phyloP scores from a whole-genome alignment of 2,113 vertebrate genomes.

The Cinclus cinclus region DNA sequence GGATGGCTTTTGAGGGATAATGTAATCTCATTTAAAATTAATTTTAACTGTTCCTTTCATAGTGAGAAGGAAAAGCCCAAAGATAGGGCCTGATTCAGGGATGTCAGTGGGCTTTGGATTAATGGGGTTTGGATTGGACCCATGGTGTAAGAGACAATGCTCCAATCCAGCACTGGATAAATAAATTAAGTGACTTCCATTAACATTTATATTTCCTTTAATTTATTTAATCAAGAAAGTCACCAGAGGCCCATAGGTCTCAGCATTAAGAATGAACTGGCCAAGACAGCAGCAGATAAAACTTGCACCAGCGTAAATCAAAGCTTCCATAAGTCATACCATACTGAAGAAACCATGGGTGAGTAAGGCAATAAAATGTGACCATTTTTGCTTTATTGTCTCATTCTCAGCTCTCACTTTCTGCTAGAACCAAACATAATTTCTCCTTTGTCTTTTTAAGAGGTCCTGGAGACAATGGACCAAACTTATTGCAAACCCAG shows the following conservation, averaged over 20 bases:
- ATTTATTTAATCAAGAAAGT: conserved; percentile 60
- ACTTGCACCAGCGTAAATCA: conserved; percentile 37
- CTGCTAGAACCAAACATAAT: not conserved
- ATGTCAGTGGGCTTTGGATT: not conserved
- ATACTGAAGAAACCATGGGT: not conserved
- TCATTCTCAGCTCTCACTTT: not conserved
- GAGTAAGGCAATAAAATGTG: conserved; percentile 26
- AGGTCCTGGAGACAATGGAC: not conserved
- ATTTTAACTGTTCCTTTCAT: not conserved
- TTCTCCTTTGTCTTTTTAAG: not conserved
- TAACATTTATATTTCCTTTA: conserved; percentile 36
- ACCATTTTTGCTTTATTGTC: not conserved
- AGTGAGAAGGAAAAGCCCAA: not conserved
- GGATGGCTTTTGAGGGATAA: not conserved
- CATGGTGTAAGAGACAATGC: not conserved
- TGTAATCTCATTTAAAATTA: not conserved
- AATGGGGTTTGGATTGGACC: conserved; percentile 9
- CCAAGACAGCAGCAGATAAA: conserved; percentile 64
- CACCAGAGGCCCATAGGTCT: conserved; percentile 32
- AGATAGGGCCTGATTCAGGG: not conserved
- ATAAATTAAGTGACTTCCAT: conserved; percentile 49
- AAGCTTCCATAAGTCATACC: conserved; percentile 43
- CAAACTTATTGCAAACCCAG: not conserved
- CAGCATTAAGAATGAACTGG: conserved; percentile 46
- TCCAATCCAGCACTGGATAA: not conserved